phyloP scores from a whole-genome alignment of 2,113 vertebrate species.

The Alethe castanea region DNA sequence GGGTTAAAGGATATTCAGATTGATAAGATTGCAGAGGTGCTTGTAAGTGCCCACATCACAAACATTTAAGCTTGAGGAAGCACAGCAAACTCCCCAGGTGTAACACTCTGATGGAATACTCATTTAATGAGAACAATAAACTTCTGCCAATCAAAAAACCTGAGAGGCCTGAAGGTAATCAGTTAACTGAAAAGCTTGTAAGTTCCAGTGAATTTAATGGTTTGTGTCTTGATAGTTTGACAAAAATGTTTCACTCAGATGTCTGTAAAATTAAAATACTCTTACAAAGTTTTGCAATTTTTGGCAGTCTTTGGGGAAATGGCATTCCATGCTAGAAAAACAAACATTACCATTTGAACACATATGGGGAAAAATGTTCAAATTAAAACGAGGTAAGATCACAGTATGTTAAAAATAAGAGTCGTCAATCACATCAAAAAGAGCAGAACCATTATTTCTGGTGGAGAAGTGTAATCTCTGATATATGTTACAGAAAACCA shows the following conservation, averaged over 20 bases:
- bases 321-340: conserved; percentile 32
- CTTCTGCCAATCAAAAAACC: conserved; percentile 35
- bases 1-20: neutral
- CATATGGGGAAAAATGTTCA: neutral
- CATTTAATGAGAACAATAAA: conserved; percentile 23
- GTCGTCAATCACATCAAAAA: neutral
- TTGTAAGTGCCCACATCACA: neutral
- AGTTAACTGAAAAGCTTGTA: conserved; percentile 3
- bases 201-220: conserved; percentile 13
- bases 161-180: conserved; percentile 22
- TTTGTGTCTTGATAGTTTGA: conserved; percentile 38
- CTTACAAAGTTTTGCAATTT: conserved; percentile 26
- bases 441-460: neutral
- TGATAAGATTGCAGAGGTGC: neutral
- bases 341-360: neutral
- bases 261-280: conserved; percentile 42
- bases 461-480: neutral
- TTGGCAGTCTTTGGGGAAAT: conserved; percentile 23
- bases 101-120: neutral
- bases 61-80: neutral
- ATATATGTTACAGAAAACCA: neutral
- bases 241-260: conserved; percentile 33
- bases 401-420: conserved; percentile 50
- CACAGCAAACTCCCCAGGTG: neutral
- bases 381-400: conserved; percentile 24